A percentile compares a stretch with the other conserved stretches of the same genome.
Evolutionary conservation across 2,888 invertebrate genomes (phyloP).

Genomic region (Atrina japonica): DNA sequence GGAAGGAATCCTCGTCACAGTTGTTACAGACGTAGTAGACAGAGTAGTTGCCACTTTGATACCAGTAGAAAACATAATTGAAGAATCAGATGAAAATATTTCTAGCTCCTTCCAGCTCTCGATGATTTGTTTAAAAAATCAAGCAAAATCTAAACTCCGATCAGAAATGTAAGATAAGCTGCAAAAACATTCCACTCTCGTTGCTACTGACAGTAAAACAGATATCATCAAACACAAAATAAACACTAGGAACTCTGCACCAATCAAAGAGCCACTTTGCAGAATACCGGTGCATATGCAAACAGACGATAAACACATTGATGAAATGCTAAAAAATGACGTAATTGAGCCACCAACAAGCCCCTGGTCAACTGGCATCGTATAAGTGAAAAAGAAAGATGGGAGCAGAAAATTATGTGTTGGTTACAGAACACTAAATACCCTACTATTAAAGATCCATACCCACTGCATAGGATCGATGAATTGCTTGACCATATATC

Average conservation of each 20-base stretch:
- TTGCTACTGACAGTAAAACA: no score
- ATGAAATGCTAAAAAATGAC: conserved; percentile 40
- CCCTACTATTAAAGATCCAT: conserved; percentile 33
- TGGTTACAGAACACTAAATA: conserved; percentile 33
- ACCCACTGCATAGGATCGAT: conserved; percentile 29
- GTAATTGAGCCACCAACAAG: conserved; percentile 33
- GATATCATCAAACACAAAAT: conserved; percentile 14
- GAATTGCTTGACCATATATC: not conserved
- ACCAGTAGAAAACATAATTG: not conserved
- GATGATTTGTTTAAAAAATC: no score
- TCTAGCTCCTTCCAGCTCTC: no score
- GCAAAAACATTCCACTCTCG: no score
- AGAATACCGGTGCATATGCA: conserved; percentile 18
- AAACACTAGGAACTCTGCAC: conserved; percentile 10
- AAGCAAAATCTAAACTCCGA: no score
- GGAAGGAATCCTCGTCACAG: no score
- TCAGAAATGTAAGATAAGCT: no score
- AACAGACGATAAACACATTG: conserved; percentile 33
- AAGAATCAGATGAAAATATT: not conserved
- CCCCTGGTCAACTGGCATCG: conserved; percentile 43
- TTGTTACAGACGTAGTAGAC: no score
- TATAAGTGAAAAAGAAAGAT: conserved; percentile 42
- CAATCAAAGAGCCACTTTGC: conserved; percentile 29
- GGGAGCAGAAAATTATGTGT: conserved; percentile 35
- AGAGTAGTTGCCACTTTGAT: conserved; percentile 4